These are phyloP conservation scores for Alouatta caraya DNA, from an alignment of 2,797 vertebrate species.

Conservation along the genomic window DNA sequence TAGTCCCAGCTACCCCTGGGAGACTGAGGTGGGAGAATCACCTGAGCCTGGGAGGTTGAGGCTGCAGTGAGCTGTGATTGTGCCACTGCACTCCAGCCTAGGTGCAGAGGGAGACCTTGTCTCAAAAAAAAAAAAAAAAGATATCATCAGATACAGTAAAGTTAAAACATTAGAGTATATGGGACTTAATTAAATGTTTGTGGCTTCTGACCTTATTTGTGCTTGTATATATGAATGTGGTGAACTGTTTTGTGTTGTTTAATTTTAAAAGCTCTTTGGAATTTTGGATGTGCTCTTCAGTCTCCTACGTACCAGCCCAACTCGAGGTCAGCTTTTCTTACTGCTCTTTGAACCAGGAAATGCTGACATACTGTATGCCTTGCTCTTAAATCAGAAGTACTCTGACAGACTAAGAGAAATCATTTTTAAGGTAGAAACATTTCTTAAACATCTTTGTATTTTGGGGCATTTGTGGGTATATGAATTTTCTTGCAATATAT, in stretches of 20 bases:
- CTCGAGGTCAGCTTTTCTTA: constrained; percentile 94
- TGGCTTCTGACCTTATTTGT: constrained; percentile 35
- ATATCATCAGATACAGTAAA: not conserved
- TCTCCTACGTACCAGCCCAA: constrained; percentile 91
- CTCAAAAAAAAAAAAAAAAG: not conserved
- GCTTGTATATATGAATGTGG: not conserved
- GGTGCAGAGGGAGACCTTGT: not conserved
- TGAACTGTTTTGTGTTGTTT: constrained; percentile 69
- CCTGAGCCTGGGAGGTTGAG: not conserved
- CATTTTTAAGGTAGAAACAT: constrained; percentile 92
- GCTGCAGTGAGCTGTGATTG: not conserved
- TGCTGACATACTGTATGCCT: constrained; percentile 94
- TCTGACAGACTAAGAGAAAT: constrained; percentile 93
- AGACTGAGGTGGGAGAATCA: not conserved
- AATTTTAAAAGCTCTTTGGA: constrained; percentile 88
- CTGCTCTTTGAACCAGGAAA: constrained; percentile 94
- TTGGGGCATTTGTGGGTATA: constrained; percentile 3
- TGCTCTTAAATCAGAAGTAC: constrained; percentile 94
- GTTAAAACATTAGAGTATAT: not conserved
- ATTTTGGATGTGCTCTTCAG: constrained; percentile 92
- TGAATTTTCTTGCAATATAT: constrained; percentile 8
- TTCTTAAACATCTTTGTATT: constrained; percentile 44
- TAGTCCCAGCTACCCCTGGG: not conserved
- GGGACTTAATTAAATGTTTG: not conserved
- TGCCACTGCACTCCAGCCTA: not conserved